Conservation (phyloP, 2,888 invertebrate genomes). For the Drosophila paucipuncta region DNA sequence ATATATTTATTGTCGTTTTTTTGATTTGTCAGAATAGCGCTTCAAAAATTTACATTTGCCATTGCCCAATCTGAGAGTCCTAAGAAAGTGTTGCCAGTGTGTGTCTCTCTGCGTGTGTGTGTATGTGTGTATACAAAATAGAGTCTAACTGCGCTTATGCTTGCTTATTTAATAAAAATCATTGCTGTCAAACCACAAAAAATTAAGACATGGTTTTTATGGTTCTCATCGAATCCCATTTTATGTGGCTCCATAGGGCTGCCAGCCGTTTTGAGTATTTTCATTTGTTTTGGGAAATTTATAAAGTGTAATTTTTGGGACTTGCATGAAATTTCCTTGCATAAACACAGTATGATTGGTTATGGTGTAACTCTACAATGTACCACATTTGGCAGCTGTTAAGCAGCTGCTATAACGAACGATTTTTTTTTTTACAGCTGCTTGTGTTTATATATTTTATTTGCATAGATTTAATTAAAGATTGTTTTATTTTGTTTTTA, state of each 20-base stretch:
- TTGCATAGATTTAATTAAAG: neutral
- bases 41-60: conserved; percentile 52
- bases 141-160: conserved; percentile 14
- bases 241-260: neutral
- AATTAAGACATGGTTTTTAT: neutral
- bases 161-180: neutral
- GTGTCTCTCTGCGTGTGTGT: conserved; percentile 14
- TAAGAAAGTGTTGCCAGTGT: conserved; percentile 25
- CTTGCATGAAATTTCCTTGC: neutral
- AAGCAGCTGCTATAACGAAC: neutral
- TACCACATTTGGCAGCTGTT: neutral
- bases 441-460: neutral
- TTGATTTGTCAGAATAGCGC: conserved; percentile 42
- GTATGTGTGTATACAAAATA: conserved; percentile 18
- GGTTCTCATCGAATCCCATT: neutral
- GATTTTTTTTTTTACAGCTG: neutral
- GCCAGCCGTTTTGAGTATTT: neutral
- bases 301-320: neutral
- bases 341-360: neutral
- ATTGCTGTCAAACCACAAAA: neutral
- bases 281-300: neutral
- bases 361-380: neutral
- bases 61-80: conserved; percentile 49
- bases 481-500: neutral
- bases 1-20: conserved; percentile 1